Percentiles rank a stretch among this genome's conserved stretches.
Evolutionary conservation across 2,888 invertebrate genomes (phyloP).

Genomic region (Xestia xanthographa): DNA sequence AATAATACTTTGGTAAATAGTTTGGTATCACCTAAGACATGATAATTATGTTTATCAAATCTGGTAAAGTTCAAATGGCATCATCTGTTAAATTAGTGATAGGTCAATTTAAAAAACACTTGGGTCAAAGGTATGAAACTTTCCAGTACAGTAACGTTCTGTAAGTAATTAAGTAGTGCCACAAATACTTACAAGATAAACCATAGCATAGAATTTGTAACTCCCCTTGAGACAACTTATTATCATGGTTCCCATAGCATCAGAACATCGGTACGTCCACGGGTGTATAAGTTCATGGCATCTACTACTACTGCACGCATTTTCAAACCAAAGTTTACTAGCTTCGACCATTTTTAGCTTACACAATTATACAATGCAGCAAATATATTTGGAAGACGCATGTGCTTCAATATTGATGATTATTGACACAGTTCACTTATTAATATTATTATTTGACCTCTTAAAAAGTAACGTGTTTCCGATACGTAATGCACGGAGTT

Average conservation of each 20-base stretch:
- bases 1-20: not conserved
- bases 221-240: constrained; percentile 85
- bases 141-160: not conserved
- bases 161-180: not conserved
- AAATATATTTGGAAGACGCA: constrained; percentile 31
- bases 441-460: constrained; percentile 24
- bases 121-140: not conserved
- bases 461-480: constrained; percentile 27
- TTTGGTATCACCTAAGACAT: not conserved
- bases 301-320: constrained; percentile 77
- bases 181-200: constrained; percentile 85
- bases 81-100: not conserved
- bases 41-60: constrained; percentile 1
- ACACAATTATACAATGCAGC: constrained; percentile 6
- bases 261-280: constrained; percentile 85
- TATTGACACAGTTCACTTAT: constrained; percentile 22
- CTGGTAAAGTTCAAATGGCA: constrained; percentile 31
- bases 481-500: constrained; percentile 8
- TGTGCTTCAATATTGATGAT: constrained; percentile 2
- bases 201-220: constrained; percentile 89
- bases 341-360: constrained; percentile 85
- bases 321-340: constrained; percentile 88
- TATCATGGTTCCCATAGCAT: constrained; percentile 85
- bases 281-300: constrained; percentile 88
- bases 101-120: not conserved